Evolutionary conservation across 2,113 vertebrate genomes (phyloP), one percentile per base, ranked within the genome.

Genomic region (Daboia siamensis): DNA sequence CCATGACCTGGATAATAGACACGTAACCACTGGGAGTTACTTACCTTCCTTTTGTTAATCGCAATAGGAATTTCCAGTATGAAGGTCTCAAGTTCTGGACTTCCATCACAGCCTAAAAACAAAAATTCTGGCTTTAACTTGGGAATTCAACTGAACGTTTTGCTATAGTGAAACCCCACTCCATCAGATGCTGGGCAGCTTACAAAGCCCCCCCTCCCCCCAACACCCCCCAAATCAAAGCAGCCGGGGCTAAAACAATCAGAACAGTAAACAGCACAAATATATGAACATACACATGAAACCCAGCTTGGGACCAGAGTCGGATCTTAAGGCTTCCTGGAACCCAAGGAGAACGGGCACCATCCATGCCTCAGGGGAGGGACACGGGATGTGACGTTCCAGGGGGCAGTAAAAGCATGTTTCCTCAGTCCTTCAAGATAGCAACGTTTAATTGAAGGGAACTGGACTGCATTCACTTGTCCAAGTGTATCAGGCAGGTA

Each of bases 21-120:
- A n/a, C 48, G 20, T 24, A 56, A 69, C 24, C 74, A 51, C 0
- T 33, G 21, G 51, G 5, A 2, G 24, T 91, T 91, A 97, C 99
- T 90, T 97, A 99, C 99, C 98, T 99, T 98, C 99, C 99, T 97
- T 99, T 98, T 0, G 99, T 99, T 94, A 99, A 97, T 39, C 99
- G 98, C 94, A 99, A 95, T 64, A 99, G 98, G 95, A 99, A 99
- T 95, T 99, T 99, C 99, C 99, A 99, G 97, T 99, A 99, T 0
- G 99, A 98, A 26, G 99, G 99, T 93, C 99, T 97, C 95, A 99
- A 96, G 95, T 98, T 99, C 94, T 99, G 99, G 93, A 99, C 98
- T 97, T 99, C 99, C 99, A 99, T 99, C 95, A 99, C 98, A 90
- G 99, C 99, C 99, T 99, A 96, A 74, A 94, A 96, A 59, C 55